Conservation (phyloP, 2,797 vertebrate species). For the Rhinella marina region DNA sequence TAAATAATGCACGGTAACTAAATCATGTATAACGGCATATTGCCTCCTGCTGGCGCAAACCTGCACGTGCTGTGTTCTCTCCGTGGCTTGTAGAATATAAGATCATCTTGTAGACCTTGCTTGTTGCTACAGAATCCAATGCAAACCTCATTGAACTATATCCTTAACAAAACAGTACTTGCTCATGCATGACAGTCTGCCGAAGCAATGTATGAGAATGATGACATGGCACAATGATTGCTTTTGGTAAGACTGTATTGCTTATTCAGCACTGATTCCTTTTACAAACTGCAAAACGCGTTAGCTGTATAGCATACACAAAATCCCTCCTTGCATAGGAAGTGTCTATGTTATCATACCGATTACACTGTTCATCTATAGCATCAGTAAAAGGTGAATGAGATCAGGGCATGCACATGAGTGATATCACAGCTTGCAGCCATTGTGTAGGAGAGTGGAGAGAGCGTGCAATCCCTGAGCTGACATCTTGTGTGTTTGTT, state of each 20-base stretch:
- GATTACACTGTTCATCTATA: neutral
- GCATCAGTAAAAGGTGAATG: neutral
- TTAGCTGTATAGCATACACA: neutral
- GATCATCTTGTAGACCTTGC: neutral
- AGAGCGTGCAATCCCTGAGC: neutral
- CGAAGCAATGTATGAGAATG: neutral
- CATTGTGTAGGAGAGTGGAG: neutral
- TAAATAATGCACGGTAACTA: neutral
- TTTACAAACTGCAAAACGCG: neutral
- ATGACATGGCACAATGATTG: neutral
- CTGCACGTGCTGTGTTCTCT: neutral
- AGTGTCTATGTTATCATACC: neutral
- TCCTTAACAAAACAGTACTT: conserved; percentile 23
- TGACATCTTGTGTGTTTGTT: neutral
- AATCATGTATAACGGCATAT: neutral
- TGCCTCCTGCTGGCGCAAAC: conserved; percentile 21
- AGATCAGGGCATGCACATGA: neutral
- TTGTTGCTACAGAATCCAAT: conserved; percentile 11
- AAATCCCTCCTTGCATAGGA: conserved; percentile 3
- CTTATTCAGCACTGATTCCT: conserved; percentile 21
- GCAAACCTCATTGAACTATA: conserved; percentile 12
- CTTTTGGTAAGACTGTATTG: neutral
- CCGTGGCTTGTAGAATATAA: neutral
- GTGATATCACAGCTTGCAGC: neutral
- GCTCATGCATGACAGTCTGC: conserved; percentile 30